Evolutionary conservation across 2,113 vertebrate species (phyloP).

Genomic region (Perognathus longimembris): DNA sequence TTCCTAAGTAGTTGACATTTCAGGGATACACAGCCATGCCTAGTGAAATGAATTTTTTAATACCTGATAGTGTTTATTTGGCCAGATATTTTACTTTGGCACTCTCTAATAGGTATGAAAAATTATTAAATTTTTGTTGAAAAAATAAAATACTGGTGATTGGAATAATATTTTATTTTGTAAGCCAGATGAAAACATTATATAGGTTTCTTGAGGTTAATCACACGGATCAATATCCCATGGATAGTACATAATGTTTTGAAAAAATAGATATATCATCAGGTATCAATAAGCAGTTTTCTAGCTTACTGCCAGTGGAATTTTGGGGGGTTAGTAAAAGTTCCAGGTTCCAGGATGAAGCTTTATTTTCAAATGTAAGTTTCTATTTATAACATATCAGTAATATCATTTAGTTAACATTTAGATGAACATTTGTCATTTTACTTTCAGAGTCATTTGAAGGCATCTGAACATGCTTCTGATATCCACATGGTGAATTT

Average conservation of each 20-base stretch:
- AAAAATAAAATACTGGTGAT: slow-evolving; percentile 24
- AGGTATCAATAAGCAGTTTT: neutral
- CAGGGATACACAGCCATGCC: no score
- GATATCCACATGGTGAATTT: slow-evolving; percentile 97
- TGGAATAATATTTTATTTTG: slow-evolving; percentile 16
- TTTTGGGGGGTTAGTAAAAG: neutral
- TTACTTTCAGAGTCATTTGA: slow-evolving; percentile 93
- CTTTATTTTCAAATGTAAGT: slow-evolving; percentile 2
- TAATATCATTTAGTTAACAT: neutral
- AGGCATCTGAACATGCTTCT: slow-evolving; percentile 94
- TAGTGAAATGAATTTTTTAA: neutral
- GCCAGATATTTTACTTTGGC: slow-evolving; percentile 24
- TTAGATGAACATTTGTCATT: slow-evolving; percentile 26
- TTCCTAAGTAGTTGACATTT: no score
- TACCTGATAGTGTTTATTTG: neutral
- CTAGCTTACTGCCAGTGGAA: neutral
- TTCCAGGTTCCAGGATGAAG: neutral
- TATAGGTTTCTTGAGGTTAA: neutral
- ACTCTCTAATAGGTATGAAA: neutral
- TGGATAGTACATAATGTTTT: neutral
- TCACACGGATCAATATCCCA: neutral
- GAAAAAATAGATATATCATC: neutral
- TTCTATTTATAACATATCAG: neutral
- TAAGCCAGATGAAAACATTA: neutral
- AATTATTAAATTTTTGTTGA: slow-evolving; percentile 13